Conservation (phyloP, 2,888 invertebrate species). For the Abscondita cerata region DNA sequence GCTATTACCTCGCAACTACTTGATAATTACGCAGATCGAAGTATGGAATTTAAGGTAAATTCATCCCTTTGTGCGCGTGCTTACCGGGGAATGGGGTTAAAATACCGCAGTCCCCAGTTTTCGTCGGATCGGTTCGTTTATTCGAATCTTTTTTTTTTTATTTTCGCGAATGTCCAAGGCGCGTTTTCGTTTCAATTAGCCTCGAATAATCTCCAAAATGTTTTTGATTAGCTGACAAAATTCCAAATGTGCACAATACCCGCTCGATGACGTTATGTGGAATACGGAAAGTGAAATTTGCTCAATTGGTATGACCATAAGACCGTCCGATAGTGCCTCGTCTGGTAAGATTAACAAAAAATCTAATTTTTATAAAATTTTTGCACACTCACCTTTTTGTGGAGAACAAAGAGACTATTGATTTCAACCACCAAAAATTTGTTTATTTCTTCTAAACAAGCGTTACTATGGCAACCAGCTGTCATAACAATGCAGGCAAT, state of each 20-base stretch:
- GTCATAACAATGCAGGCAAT: conserved; percentile 16
- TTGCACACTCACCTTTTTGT: background rate
- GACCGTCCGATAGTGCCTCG: conserved; percentile 74
- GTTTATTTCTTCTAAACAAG: conserved; percentile 6
- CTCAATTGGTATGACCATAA: conserved; percentile 84
- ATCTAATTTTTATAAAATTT: conserved; percentile 6
- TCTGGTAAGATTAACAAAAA: conserved; percentile 66
- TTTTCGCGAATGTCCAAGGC: background rate
- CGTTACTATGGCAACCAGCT: conserved; percentile 15
- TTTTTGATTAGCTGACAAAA: conserved; percentile 29
- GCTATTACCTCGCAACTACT: background rate
- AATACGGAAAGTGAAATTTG: conserved; percentile 79
- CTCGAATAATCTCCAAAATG: background rate
- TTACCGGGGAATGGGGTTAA: conserved; percentile 24
- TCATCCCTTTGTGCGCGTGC: conserved; percentile 31
- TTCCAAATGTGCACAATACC: conserved; percentile 14
- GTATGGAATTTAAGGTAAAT: conserved; percentile 18
- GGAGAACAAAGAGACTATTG: background rate
- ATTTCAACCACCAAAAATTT: background rate
- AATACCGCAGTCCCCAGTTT: conserved; percentile 33
- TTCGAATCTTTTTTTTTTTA: conserved; percentile 8
- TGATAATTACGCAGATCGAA: conserved; percentile 22
- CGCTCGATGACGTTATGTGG: conserved; percentile 62
- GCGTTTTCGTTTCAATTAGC: background rate
- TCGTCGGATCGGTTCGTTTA: conserved; percentile 19